Base-by-base conservation (phyloP, 37 sponge, comb jelly and placozoan species). In the Halisarca cf. caerulea region DNA sequence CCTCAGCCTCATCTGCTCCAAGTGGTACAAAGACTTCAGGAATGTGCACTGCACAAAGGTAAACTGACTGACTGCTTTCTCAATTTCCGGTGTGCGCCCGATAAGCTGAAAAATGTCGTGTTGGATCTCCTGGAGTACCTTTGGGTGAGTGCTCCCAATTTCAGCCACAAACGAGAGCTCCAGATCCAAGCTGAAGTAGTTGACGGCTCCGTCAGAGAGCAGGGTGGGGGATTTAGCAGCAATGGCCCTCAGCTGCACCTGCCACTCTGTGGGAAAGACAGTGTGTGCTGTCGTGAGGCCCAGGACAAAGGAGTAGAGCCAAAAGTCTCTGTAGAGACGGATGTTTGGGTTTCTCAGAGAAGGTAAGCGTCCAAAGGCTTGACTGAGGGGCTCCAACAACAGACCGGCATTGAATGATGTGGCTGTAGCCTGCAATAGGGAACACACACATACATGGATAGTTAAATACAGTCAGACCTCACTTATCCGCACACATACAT, bases 221-320 rank as follows among this genome's bases (percentile, higher is more conserved):
- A 95, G 90, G 30, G 80, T 78, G 28, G 95, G 95, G 59, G 93
- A 91, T 69, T 90, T 89, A 38, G 66, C 39, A 11, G 95, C 95
- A 27, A 95, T 87, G 33, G 55, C 62, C 34, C 79, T 81, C 47
- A 95, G 85, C 39, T 81, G 78, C 38, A 4, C 0, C 41, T 89
- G 90, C 95, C 95, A 95, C 7, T 64, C 79, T 0, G 83, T 66
- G 0, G 95, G 95, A 54, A 86, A 91, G 36, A 91, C 69, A 38
- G 87, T 91, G 82, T 59, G 25, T 44, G 74, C 14, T 1, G 61
- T 47, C 40, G 88, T 91, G 78, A 98, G 94, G 37, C 95, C 97
- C 86, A 94, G 85, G 72, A 98, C 89, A 66, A 96, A 86, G 75
- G 94, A 92, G 80, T 92, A 91, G 82, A 96, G 85, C 99, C 99